These are phyloP conservation scores for Elaphurus davidianus DNA, from an alignment of 2,113 vertebrate genomes.

Conservation along the genomic window DNA sequence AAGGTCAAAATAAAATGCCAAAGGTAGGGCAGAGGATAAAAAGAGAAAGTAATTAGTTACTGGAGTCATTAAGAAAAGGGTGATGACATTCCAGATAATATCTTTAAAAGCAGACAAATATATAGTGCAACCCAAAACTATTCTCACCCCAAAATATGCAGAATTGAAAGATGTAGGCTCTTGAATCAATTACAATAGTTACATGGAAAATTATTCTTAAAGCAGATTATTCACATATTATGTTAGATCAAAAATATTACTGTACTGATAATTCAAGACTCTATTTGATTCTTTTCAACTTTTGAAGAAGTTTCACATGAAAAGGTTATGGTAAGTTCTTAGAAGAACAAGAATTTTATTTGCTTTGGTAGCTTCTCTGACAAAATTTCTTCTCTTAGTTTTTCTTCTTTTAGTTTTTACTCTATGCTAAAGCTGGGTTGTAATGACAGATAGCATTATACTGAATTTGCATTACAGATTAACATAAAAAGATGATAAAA, in stretches of 20 bases:
- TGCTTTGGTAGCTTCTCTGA: background rate
- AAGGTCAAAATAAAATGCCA: background rate
- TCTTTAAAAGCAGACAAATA: background rate
- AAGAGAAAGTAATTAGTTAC: background rate
- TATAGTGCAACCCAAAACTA: background rate
- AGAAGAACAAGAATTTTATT: background rate
- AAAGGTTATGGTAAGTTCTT: background rate
- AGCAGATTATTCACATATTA: background rate
- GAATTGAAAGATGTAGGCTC: background rate
- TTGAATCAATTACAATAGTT: background rate
- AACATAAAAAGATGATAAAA: constrained; percentile 6
- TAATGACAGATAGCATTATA: background rate
- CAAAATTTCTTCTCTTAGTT: background rate
- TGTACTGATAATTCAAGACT: background rate
- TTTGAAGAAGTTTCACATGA: background rate
- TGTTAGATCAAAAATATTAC: background rate
- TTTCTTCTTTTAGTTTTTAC: background rate
- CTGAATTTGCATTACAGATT: background rate
- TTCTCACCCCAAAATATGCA: background rate
- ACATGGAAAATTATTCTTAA: background rate
- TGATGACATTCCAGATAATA: background rate
- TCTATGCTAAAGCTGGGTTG: background rate
- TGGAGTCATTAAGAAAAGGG: background rate
- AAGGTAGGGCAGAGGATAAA: background rate
- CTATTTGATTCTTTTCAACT: background rate